These are phyloP conservation scores for Palythoa caribaeorum DNA, from an alignment of 92 coral and sea anemone species.

Conservation along the genomic window DNA sequence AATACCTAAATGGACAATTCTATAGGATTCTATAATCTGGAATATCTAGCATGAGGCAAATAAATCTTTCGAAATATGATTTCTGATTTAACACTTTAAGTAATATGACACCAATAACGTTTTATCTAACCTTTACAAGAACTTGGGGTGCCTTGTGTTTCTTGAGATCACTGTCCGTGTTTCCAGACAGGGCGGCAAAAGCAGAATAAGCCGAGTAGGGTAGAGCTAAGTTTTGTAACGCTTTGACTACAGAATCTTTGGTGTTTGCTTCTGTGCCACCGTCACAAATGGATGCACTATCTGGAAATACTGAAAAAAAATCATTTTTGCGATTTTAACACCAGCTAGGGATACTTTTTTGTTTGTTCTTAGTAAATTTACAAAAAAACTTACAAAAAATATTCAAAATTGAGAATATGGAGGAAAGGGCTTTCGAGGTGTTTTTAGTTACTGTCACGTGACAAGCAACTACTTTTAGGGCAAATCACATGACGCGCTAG, in stretches of 20 bases:
- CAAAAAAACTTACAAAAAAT: too few species aligned
- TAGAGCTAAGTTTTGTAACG: constrained; percentile 44
- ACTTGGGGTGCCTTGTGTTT: constrained; percentile 47
- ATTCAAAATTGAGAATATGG: too few species aligned
- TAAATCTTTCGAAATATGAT: background rate
- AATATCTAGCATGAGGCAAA: background rate
- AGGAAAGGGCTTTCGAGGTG: too few species aligned
- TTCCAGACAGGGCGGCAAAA: constrained; percentile 83
- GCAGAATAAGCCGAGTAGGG: constrained; percentile 70
- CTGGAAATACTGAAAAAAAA: constrained; percentile 52
- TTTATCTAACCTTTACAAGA: constrained; percentile 48
- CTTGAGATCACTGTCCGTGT: constrained; percentile 66
- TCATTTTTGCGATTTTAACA: background rate
- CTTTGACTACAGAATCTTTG: constrained; percentile 38
- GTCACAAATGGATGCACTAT: constrained; percentile 6
- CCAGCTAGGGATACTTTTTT: background rate
- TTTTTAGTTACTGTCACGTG: too few species aligned
- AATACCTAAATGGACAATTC: too few species aligned
- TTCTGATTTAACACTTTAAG: background rate
- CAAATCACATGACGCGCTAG: too few species aligned
- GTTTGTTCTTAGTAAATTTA: too few species aligned
- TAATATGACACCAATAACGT: background rate
- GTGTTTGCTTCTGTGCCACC: background rate
- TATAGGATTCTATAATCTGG: too few species aligned
- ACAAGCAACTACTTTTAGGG: too few species aligned